A percentile compares a stretch with the other conserved stretches of the same genome.
phyloP scores from a whole-genome alignment of 35 echinoderm and acorn worm genomes.

The Hemicentrotus pulcherrimus region DNA sequence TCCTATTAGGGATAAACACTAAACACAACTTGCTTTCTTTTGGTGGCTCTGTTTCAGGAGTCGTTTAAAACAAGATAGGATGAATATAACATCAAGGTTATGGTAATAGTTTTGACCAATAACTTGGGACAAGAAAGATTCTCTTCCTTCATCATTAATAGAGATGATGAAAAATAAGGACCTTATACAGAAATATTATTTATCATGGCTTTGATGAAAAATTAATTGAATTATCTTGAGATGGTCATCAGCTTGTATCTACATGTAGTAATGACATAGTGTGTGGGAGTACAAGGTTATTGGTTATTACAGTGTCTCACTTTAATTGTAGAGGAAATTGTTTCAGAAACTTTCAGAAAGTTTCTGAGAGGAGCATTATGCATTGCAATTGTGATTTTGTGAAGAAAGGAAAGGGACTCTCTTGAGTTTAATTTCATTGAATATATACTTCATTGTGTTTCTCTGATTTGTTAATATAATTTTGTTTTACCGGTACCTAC shows the following conservation, averaged over 20 bases:
- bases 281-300: neutral
- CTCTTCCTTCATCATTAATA: neutral
- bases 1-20: neutral
- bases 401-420: no score
- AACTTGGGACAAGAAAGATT: neutral
- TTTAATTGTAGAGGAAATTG: no score
- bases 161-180: neutral
- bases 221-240: neutral
- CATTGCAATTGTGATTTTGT: no score
- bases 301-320: no score
- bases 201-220: neutral
- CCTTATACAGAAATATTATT: neutral
- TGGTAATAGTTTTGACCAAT: neutral
- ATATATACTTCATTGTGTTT: no score
- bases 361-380: no score
- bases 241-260: neutral
- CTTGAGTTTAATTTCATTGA: no score
- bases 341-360: no score
- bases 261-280: neutral
- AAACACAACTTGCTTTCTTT: no score
- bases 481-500: no score
- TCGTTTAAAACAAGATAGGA: neutral
- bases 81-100: neutral
- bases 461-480: no score
- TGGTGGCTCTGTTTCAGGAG: neutral